Base-by-base conservation (phyloP, 1,140 invertebrate species). In the Brachionus rubens region DNA sequence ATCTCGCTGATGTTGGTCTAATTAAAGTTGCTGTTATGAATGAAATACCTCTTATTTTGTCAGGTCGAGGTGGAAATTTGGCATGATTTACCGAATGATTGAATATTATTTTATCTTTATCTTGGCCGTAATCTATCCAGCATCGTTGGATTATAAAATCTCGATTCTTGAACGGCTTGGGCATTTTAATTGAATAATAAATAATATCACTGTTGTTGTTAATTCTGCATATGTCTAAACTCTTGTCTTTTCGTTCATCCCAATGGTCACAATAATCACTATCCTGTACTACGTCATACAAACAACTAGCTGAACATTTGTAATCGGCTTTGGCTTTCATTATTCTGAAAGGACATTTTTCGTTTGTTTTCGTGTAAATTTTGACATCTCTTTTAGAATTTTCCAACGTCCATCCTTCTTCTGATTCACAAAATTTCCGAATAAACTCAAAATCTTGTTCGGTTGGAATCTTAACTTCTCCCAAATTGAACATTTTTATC, bases 101-200 rank as follows among this genome's bases (percentile, higher is more conserved):
- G 65, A 94, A 85, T 79, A 94, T 92, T 81, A 91, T 87, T 84
- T 92, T 91, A 83, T 94, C 92, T 78, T 85, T 81, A 30, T 90
- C 91, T 33, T 90, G 90, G 1, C 67, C 67, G 33, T 30, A 52
- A 82, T 93, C 91, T 59, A 93, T 85, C 92, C 92, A 95, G 10
- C 92, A 94, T 79, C 93, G 86, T 86, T 93, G 91, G 72, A 93
- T 87, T 26, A 94, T 90, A 85, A 94, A 94, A 85, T 95, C 92
- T 78, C 92, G 86, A 82, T 92, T 92, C 85, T 91, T 91, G 80
- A 94, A 86, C 12, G 92, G 92, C 24, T 91, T 87, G 36, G 92
- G 91, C 80, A 91, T 92, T 62, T 90, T 89, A 87, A 94, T 33
- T 10, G 43, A 62, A 40, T 76, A 76, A 47, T 65, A 76, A 14